A percentile compares a stretch with the other conserved stretches of the same genome.
Evolutionary conservation across 2,888 invertebrate genomes (phyloP).

Genomic region (Leptothorax acervorum): DNA sequence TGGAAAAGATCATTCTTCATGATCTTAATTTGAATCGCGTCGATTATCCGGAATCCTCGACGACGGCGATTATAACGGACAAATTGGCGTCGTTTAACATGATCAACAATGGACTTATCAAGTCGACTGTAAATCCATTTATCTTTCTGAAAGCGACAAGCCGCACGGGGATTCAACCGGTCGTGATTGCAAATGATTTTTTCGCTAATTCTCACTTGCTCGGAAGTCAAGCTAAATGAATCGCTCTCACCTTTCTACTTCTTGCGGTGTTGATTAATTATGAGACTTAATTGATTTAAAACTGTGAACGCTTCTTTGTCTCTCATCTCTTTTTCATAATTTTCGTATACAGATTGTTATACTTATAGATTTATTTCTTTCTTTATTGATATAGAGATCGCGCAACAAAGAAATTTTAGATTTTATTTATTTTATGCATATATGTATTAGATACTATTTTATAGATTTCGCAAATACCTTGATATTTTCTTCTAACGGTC

Average conservation of each 20-base stretch:
- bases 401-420: neutral
- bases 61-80: slow-evolving; percentile 1
- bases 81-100: slow-evolving; percentile 46
- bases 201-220: slow-evolving; percentile 26
- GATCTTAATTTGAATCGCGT: slow-evolving; percentile 44
- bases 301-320: neutral
- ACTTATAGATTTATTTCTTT: neutral
- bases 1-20: neutral
- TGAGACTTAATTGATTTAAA: slow-evolving; percentile 18
- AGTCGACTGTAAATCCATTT: slow-evolving; percentile 21
- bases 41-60: slow-evolving; percentile 23
- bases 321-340: neutral
- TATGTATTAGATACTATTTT: neutral
- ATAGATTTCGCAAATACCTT: neutral
- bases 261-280: neutral
- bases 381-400: neutral
- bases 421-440: neutral
- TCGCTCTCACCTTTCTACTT: slow-evolving; percentile 2
- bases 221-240: slow-evolving; percentile 16
- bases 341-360: neutral
- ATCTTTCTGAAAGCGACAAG: slow-evolving; percentile 27
- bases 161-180: slow-evolving; percentile 1
- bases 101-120: slow-evolving; percentile 45
- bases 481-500: neutral
- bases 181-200: slow-evolving; percentile 40